Percentiles rank a stretch among this genome's conserved stretches.
Conservation (phyloP, 2,888 invertebrate species). For the Drosophila meridiana region DNA sequence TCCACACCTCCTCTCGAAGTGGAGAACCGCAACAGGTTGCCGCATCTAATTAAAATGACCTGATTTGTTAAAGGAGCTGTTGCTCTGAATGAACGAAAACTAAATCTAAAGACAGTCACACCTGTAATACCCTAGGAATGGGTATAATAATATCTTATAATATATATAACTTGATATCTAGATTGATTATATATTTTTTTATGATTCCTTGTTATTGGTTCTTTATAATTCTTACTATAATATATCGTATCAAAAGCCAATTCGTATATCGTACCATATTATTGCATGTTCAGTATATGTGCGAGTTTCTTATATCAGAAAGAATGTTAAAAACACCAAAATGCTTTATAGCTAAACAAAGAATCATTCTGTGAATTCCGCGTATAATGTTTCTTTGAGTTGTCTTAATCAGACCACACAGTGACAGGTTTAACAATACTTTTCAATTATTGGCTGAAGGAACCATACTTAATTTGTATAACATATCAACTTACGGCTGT, state of each 20-base stretch:
- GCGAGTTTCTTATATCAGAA: background rate
- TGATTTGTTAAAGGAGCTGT: constrained; percentile 16
- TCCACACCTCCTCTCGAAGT: background rate
- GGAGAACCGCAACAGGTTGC: constrained; percentile 60
- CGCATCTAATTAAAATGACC: constrained; percentile 57
- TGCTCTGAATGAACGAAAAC: background rate
- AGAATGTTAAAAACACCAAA: background rate
- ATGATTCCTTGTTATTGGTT: too few relatives aligned
- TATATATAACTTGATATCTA: too few relatives aligned
- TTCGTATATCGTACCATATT: too few relatives aligned
- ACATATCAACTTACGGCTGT: background rate
- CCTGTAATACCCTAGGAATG: background rate
- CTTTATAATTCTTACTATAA: too few relatives aligned
- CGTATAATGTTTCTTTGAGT: background rate
- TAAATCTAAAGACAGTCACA: too few relatives aligned
- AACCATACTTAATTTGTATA: background rate
- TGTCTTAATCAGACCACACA: background rate
- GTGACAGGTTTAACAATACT: background rate
- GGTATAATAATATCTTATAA: background rate
- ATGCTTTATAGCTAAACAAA: background rate
- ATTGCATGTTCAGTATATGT: background rate
- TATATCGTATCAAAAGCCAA: too few relatives aligned
- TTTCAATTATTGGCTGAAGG: background rate
- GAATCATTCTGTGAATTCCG: background rate
- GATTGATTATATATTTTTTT: too few relatives aligned